Evolutionary conservation across 2,888 invertebrate species (phyloP).

Genomic region (Noctua janthe): DNA sequence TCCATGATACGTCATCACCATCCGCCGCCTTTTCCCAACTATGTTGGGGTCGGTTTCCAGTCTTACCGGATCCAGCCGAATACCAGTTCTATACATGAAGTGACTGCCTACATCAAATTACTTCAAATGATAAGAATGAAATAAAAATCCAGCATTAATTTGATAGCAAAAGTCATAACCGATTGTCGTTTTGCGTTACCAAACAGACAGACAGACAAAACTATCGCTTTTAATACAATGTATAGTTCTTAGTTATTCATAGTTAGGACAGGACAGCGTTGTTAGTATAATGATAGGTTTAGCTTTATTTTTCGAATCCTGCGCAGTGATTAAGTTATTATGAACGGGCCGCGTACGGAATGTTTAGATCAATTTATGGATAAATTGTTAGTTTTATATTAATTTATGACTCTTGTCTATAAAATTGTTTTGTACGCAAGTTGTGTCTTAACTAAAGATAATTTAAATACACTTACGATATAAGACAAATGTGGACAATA

Average conservation of each 20-base stretch:
- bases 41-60: not conserved
- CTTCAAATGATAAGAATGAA: not conserved
- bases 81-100: not conserved
- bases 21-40: not conserved
- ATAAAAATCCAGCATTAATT: not conserved
- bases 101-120: too few species aligned
- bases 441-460: slow-evolving; percentile 8
- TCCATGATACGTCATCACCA: not conserved
- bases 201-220: slow-evolving; percentile 31
- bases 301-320: slow-evolving; percentile 58
- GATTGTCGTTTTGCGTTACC: not conserved
- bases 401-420: slow-evolving; percentile 56
- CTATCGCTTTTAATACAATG: slow-evolving; percentile 2
- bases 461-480: not conserved
- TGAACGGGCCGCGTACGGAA: slow-evolving; percentile 44
- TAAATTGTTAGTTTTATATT: slow-evolving; percentile 60
- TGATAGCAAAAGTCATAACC: not conserved
- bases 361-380: slow-evolving; percentile 66
- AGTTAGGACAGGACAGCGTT: slow-evolving; percentile 47
- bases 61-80: not conserved
- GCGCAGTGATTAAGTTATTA: slow-evolving; percentile 66
- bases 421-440: slow-evolving; percentile 42
- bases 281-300: slow-evolving; percentile 60
- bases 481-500: not conserved
- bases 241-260: slow-evolving; percentile 29